A percentile compares a stretch with the other conserved stretches of the same genome.
These are phyloP conservation scores for Romanogobio albipinnatus DNA, from an alignment of 2,113 vertebrate genomes.

Conservation along the genomic window DNA sequence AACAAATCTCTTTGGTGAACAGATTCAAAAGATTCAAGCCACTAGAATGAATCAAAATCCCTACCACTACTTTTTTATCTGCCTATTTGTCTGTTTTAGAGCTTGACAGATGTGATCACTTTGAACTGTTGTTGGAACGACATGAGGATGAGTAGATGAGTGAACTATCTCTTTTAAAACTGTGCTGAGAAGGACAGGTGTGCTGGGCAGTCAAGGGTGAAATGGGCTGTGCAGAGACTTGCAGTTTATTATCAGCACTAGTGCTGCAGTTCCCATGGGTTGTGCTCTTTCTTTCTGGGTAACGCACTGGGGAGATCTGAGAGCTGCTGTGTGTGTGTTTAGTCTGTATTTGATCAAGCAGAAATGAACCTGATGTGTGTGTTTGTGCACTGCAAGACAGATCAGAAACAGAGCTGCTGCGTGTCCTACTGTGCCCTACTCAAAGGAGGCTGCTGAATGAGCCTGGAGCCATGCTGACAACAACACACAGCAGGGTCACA, in stretches of 20 bases:
- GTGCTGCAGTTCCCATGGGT: slow-evolving; percentile 53
- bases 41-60: background rate
- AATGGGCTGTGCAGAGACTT: slow-evolving; percentile 20
- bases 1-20: background rate
- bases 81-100: background rate
- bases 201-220: slow-evolving; percentile 20
- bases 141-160: background rate
- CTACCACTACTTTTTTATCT: too few relatives aligned
- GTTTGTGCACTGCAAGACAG: slow-evolving; percentile 22
- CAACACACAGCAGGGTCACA: slow-evolving; percentile 55
- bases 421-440: slow-evolving; percentile 37
- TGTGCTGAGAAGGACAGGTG: background rate
- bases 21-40: background rate
- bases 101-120: background rate
- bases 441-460: slow-evolving; percentile 75
- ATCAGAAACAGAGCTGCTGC: slow-evolving; percentile 28
- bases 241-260: slow-evolving; percentile 54
- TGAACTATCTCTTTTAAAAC: background rate
- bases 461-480: slow-evolving; percentile 69
- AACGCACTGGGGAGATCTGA: background rate
- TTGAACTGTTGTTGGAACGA: background rate
- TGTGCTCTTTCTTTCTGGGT: slow-evolving; percentile 17
- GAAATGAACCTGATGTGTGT: slow-evolving; percentile 46
- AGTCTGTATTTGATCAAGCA: slow-evolving; percentile 66
- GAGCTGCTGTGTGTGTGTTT: slow-evolving; percentile 14